These are phyloP conservation scores for Ormia ochracea DNA, from an alignment of 2,888 invertebrate species.

Conservation along the genomic window DNA sequence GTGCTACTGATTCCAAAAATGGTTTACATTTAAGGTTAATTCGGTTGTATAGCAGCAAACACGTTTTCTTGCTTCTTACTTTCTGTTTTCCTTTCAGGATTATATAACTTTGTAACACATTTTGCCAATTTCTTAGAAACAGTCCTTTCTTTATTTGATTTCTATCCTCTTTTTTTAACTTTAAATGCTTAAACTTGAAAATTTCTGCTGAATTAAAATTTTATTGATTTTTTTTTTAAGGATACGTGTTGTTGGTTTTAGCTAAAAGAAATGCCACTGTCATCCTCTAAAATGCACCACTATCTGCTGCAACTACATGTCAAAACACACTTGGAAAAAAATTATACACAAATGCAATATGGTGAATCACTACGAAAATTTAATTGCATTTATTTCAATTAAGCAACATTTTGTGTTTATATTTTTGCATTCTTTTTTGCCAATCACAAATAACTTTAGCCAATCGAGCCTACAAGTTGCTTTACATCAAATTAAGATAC, in stretches of 20 bases:
- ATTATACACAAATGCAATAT: slow-evolving; percentile 50
- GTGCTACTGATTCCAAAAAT: neutral
- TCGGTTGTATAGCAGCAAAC: slow-evolving; percentile 4
- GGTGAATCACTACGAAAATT: slow-evolving; percentile 46
- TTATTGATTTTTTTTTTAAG: slow-evolving; percentile 36
- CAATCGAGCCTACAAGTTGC: neutral
- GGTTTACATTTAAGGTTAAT: slow-evolving; percentile 31
- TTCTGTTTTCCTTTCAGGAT: neutral
- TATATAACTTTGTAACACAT: slow-evolving; percentile 37
- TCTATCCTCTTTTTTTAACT: neutral
- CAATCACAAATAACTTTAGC: neutral
- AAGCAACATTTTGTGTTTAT: neutral
- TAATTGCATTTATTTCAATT: neutral
- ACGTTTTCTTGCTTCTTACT: neutral
- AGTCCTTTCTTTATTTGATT: neutral
- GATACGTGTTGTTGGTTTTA: neutral
- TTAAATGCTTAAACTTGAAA: slow-evolving; percentile 9
- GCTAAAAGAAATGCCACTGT: slow-evolving; percentile 6
- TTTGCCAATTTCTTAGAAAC: neutral
- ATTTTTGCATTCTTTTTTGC: neutral
- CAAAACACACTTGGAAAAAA: slow-evolving; percentile 37
- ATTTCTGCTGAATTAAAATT: slow-evolving; percentile 3
- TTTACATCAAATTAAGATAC: too few relatives aligned
- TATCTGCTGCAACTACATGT: slow-evolving; percentile 18
- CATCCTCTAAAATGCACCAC: slow-evolving; percentile 35